Base-by-base conservation (phyloP, 1,140 invertebrate species). In the Drosophila bifasciata region DNA sequence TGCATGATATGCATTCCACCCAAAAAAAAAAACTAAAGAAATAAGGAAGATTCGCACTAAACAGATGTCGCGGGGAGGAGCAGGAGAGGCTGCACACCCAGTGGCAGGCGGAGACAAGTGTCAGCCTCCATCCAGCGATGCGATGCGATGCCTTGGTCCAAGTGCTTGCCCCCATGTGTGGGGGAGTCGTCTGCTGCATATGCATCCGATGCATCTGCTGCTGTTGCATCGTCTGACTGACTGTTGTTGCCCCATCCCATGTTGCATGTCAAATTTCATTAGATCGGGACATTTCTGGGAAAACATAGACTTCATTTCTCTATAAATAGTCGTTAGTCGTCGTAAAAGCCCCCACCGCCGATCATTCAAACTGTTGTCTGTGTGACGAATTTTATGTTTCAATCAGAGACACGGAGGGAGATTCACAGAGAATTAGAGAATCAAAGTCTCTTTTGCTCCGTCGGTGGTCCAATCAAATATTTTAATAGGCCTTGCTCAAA, bases 241-340 rank as follows among this genome's bases (percentile, higher is more conserved):
- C 66, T 69, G 68, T 68, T 13, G 32, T 11, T 36, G 32, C 32
- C 11, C 32, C 32, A 36, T 11, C 76, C 77, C 81, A 77, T 85
- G 81, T 88, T 83, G 83, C 83, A 88, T 88, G 83, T 86, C 83
- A 79, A 84, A 79, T 85, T 73, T 70, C 83, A 86, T 86, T 77
- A 83, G 70, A 88, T 88, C 78, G 79, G 67, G 55, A 85, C 72
- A 60, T 68, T 81, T 86, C 81, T 76, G 63, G 76, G 77, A 70
- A 85, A 80, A 48, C 58, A 40, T 36, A 11, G 41, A 41, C n/a
- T 32, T 13, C 40, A 16, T 50, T 13, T 50, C 28, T 39, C 60
- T 74, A 74, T 74, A 74, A 57, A 74, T 74, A 74, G 51, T 21
- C 52, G 21, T 32, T 74, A 74, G 51, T 21, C 52, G 66, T 13